These are phyloP conservation scores for Elymnias hypermnestra DNA, from an alignment of 1,140 invertebrate species.

Conservation along the genomic window DNA sequence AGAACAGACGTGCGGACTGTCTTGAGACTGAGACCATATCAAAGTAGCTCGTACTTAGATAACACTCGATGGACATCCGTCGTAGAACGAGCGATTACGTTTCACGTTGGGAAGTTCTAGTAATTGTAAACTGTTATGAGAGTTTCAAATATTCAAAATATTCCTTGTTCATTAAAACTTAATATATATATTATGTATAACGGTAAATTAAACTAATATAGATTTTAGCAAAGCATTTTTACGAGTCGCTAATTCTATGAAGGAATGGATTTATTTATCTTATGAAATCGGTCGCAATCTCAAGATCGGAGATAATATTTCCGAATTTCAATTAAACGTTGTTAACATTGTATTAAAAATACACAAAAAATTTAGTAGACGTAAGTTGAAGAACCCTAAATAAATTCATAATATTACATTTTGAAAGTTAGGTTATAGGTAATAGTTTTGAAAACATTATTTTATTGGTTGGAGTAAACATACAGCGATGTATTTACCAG, in stretches of 20 bases:
- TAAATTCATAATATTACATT: not conserved
- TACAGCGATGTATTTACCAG: not conserved
- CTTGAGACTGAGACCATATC: conserved; percentile 74
- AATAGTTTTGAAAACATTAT: not conserved
- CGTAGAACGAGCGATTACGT: conserved; percentile 68
- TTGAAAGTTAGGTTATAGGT: not conserved
- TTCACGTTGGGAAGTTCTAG: conserved; percentile 32
- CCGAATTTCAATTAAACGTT: conserved; percentile 34
- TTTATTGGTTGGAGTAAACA: not conserved
- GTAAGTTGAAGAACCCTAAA: not conserved
- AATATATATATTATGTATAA: conserved; percentile 47
- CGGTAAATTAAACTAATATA: conserved; percentile 58
- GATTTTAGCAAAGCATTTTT: conserved; percentile 58
- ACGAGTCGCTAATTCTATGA: conserved; percentile 71
- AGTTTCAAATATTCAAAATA: conserved; percentile 49
- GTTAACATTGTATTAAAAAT: conserved; percentile 1
- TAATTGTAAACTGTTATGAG: conserved; percentile 43
- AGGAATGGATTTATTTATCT: conserved; percentile 49
- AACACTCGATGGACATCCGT: conserved; percentile 47
- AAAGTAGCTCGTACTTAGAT: conserved; percentile 51
- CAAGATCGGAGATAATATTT: conserved; percentile 62
- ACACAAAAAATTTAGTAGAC: not conserved
- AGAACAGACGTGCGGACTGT: conserved; percentile 67
- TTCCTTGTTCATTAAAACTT: conserved; percentile 58
- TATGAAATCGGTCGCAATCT: conserved; percentile 66